A percentile compares a stretch with the other conserved stretches of the same genome.
These are phyloP conservation scores for Camelus bactrianus DNA, from an alignment of 2,113 vertebrate genomes.

Conservation along the genomic window DNA sequence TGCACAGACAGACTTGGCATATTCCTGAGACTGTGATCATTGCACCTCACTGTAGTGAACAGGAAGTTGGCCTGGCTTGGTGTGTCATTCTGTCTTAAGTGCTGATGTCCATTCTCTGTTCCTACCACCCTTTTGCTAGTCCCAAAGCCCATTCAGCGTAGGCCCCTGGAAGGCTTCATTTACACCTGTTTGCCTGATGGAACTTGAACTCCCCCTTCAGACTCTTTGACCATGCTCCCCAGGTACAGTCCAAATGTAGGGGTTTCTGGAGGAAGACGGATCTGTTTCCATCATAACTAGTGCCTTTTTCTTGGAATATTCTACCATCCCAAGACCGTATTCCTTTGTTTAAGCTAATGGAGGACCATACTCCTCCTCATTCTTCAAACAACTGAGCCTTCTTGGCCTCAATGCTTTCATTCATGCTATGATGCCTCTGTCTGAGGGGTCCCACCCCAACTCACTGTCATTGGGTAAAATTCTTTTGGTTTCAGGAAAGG, in stretches of 20 bases:
- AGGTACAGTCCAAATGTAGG: neutral
- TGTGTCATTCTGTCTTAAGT: neutral
- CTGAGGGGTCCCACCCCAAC: neutral
- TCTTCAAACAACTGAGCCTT: neutral
- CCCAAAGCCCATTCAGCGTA: neutral
- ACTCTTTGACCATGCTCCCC: neutral
- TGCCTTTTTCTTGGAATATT: neutral
- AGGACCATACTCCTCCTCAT: neutral
- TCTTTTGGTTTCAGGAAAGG: conserved; percentile 17
- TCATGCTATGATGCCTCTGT: neutral
- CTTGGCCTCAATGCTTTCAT: neutral
- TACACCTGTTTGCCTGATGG: neutral
- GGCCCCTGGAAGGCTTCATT: neutral
- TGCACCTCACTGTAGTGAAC: conserved; percentile 3
- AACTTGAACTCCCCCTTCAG: neutral
- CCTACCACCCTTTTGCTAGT: neutral
- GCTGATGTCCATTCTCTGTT: neutral
- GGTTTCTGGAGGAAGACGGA: conserved; percentile 37
- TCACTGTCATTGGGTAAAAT: neutral
- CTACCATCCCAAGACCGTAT: neutral
- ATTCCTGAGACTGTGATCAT: neutral
- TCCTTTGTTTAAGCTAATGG: neutral
- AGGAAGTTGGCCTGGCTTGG: neutral
- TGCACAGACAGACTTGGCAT: neutral
- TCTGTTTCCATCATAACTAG: neutral